Evolutionary conservation across 2,113 vertebrate species (phyloP).

Genomic region (Hylia prasina): DNA sequence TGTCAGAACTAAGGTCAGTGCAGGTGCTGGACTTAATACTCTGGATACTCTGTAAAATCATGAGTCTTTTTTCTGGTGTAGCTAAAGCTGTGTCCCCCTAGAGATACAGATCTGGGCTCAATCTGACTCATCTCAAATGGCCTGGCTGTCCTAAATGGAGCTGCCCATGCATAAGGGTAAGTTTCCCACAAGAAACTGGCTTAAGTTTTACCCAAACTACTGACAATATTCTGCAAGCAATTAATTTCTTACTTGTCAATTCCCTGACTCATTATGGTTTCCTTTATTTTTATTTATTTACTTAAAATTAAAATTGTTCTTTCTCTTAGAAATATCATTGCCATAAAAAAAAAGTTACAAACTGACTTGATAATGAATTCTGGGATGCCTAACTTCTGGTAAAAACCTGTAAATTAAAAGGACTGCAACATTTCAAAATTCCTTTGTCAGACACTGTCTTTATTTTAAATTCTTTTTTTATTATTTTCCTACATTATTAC

Average conservation of each 20-base stretch:
- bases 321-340: background rate
- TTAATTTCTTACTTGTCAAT: background rate
- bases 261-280: background rate
- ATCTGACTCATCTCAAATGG: background rate
- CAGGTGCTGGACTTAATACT: background rate
- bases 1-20: background rate
- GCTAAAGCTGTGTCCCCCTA: too few relatives aligned
- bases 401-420: background rate
- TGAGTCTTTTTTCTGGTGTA: background rate
- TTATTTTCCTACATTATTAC: background rate
- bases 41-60: background rate
- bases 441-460: background rate
- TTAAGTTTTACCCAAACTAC: background rate
- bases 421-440: background rate
- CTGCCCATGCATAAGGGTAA: background rate
- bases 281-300: background rate
- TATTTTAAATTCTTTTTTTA: background rate
- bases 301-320: background rate
- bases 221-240: background rate
- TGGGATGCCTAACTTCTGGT: background rate
- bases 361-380: background rate
- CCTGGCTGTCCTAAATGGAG: background rate
- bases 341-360: background rate
- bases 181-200: background rate
- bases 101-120: background rate